Conservation (phyloP, 2,113 vertebrate species). For the Callithrix jacchus region DNA sequence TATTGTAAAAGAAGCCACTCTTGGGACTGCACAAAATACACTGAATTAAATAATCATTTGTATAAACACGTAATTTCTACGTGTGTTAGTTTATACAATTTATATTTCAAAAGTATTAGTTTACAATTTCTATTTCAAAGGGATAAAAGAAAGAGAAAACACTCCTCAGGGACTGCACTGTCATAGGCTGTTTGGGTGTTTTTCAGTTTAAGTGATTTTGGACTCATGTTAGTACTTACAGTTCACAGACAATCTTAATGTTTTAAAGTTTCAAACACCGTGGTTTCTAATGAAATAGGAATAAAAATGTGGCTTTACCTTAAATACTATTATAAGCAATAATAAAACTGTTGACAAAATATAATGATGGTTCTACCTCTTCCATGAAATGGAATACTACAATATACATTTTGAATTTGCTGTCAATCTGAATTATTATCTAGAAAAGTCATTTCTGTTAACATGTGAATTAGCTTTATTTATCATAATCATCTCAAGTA, state of each 20-base stretch:
- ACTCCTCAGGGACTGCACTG: not conserved
- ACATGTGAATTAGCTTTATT: not conserved
- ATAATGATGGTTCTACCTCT: not conserved
- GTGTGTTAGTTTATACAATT: not conserved
- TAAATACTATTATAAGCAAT: not conserved
- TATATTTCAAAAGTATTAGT: not conserved
- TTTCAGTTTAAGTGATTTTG: not conserved
- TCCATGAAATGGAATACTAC: not conserved
- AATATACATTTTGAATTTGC: not conserved
- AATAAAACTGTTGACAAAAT: not conserved
- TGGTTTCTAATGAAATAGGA: not conserved
- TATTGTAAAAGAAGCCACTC: not conserved
- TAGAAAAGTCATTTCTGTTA: not conserved
- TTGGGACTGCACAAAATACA: not conserved
- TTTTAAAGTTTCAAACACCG: not conserved
- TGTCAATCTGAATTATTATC: slow-evolving; percentile 28
- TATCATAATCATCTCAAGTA: not conserved
- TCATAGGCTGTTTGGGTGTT: not conserved
- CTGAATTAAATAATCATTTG: not conserved
- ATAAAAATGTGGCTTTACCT: accelerated
- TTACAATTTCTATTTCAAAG: not conserved
- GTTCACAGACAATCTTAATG: not conserved
- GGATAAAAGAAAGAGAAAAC: not conserved
- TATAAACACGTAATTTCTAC: not conserved
- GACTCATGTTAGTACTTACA: not conserved